Conservation (phyloP, 2,113 vertebrate species). For the Astatoreochromis straeleni region DNA sequence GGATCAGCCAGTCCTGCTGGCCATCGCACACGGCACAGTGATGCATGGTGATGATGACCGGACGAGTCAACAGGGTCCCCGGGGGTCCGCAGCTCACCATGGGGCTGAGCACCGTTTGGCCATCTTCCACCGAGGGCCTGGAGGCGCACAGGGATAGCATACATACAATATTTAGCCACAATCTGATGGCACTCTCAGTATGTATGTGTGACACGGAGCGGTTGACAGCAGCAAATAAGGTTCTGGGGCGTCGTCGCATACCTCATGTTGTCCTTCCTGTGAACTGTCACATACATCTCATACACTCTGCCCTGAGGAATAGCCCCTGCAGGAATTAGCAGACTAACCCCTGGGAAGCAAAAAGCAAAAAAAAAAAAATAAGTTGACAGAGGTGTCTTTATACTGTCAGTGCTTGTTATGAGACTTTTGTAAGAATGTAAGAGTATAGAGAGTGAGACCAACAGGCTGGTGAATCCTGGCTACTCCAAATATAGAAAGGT, state of each 20-base stretch:
- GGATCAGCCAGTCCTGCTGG: slow-evolving; percentile 94
- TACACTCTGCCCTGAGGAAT: slow-evolving; percentile 96
- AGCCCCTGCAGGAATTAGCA: slow-evolving; percentile 92
- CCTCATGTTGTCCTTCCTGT: slow-evolving; percentile 98
- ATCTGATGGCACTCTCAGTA: slow-evolving; percentile 5
- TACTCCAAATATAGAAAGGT: not conserved
- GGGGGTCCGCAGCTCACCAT: slow-evolving; percentile 94
- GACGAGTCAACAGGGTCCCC: slow-evolving; percentile 86
- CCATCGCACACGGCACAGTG: slow-evolving; percentile 88
- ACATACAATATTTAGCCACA: slow-evolving; percentile 3
- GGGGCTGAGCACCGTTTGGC: slow-evolving; percentile 87
- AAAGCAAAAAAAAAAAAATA: slow-evolving; percentile 4
- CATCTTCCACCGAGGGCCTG: slow-evolving; percentile 88
- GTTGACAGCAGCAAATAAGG: slow-evolving; percentile 24
- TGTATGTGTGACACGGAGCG: not conserved
- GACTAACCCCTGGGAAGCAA: slow-evolving; percentile 83
- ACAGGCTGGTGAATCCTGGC: not conserved
- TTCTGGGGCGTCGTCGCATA: slow-evolving; percentile 53
- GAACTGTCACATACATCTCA: slow-evolving; percentile 97
- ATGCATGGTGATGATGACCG: slow-evolving; percentile 89
- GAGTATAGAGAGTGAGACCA: not conserved
- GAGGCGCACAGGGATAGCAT: not conserved
- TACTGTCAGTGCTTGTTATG: not conserved
- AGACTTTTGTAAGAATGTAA: not conserved
- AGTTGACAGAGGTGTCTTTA: not conserved